Evolutionary conservation across 2,888 invertebrate species (phyloP), one percentile per base, ranked within the genome.

Genomic region (Eristalinus aeneus): DNA sequence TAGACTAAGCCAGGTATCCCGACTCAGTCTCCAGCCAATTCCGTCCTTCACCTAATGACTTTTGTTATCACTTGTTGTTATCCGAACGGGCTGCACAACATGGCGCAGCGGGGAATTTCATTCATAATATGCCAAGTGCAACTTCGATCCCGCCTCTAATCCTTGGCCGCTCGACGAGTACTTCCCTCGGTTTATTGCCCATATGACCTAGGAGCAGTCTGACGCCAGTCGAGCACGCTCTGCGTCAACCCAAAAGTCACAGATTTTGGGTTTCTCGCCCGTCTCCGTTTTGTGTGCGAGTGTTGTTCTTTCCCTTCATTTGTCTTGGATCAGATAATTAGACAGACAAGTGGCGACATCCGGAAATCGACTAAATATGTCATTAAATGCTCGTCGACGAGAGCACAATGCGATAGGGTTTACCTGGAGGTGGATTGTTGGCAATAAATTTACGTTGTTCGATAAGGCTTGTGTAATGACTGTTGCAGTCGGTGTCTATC

Each of bases 21-120:
- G 8, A 1, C 16, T 2, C 6, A 16, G n/a, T 46, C 16, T 6
- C 34, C 12, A n/a, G 32, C 67, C n/a, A 36, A 6, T 11, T 54
- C 20, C 39, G 63, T 58, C 46, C 64, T 65, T 58, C 54, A 32
- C 56, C 67, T 61, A 16, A 54, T 64, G 74, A 73, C 74, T 83
- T 83, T 73, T 81, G 76, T 81, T 76, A 85, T 85, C 81, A 64
- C 72, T 71, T 69, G 58, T 54, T 81, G 58, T 81, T 60, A 63
- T 80, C 64, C 46, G 64, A 58, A 74, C 69, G 64, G 64, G 16
- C 36, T 36, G 67, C 75, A 64, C 23, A 71, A 89, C 89, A 77
- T 56, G 60, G 74, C 88, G 58, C 89, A 89, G 88, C 89, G 56
- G 89, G 89, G 84, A 86, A 84, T 80, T 89, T 89, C 89, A 89